Percentiles rank a stretch among this genome's conserved stretches.
Evolutionary conservation across 2,113 vertebrate genomes (phyloP).

Genomic region (Sinocyclocheilus anshuiensis): DNA sequence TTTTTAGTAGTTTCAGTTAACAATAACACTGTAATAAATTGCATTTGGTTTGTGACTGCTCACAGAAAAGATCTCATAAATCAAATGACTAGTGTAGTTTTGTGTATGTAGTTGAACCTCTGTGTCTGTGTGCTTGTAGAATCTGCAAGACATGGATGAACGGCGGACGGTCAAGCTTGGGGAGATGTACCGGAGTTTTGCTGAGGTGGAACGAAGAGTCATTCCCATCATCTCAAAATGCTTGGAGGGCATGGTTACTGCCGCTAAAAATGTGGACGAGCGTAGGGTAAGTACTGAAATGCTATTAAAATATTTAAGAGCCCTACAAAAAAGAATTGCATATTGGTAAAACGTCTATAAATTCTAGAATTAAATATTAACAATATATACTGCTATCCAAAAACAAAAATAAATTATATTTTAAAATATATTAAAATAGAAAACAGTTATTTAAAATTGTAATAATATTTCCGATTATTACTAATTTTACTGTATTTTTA

Average conservation of each 20-base stretch:
- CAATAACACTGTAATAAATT: neutral
- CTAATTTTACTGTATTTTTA: neutral
- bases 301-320: neutral
- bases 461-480: neutral
- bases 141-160: slow-evolving; percentile 97
- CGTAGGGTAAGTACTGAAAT: slow-evolving; percentile 80
- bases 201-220: slow-evolving; percentile 93
- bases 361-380: neutral
- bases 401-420: neutral
- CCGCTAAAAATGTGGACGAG: slow-evolving; percentile 94
- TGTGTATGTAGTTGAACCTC: neutral
- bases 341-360: neutral
- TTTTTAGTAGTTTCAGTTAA: neutral
- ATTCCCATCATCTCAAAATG: slow-evolving; percentile 96
- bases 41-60: neutral
- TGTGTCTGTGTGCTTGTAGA: slow-evolving; percentile 71
- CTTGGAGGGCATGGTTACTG: slow-evolving; percentile 95
- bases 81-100: neutral
- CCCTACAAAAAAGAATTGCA: neutral
- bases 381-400: neutral
- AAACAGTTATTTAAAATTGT: neutral
- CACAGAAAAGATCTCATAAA: neutral
- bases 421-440: neutral
- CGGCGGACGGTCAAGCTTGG: slow-evolving; percentile 92
- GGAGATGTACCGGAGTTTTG: slow-evolving; percentile 93